Evolutionary conservation across 1,140 invertebrate species (phyloP), one percentile per base, ranked within the genome.

Genomic region (Sipha flava): DNA sequence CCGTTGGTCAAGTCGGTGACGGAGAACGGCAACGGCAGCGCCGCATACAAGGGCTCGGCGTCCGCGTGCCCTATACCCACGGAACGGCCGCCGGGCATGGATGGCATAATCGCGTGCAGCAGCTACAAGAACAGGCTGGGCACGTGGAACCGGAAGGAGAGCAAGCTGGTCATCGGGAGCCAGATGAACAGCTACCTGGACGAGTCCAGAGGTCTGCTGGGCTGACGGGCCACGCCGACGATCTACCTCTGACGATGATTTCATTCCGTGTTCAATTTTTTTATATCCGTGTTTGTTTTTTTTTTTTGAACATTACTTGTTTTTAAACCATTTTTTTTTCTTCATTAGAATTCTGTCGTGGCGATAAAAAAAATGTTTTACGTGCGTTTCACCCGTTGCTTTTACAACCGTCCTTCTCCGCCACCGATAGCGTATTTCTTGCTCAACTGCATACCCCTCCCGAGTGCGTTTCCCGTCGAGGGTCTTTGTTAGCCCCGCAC

Each of bases 71-170:
- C 81, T 0, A 64, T 57, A 23, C 73, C 77, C 29, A 34, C 64
- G 85, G 86, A 83, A 37, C 86, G 90, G 23, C 90, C 90, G 4
- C 89, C 88, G 14, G 90, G 88, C 29, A 90, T 91, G 90, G 90
- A 91, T 85, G 91, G 90, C 79, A 85, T 92, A 73, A 91, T 92
- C 68, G 89, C 90, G 1, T 92, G 90, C 86, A 92, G 90, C 85
- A 92, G 91, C 85, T 92, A 91, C 85, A 92, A 92, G 83, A 92
- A 91, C 83, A 87, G 90, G 47, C 88, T 89, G 1, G 89, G 90
- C 82, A 88, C 89, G 0, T 91, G 89, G 88, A 87, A 87, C 23
- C 82, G 82, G 31, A 84, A 84, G 70, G 86, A 87, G 18, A 68
- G 73, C 34, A 77, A 70, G 16, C n/a, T 54, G 34, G 29, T 81